phyloP scores from a whole-genome alignment of 2,888 invertebrate genomes.

The Sabellastarte sp. region DNA sequence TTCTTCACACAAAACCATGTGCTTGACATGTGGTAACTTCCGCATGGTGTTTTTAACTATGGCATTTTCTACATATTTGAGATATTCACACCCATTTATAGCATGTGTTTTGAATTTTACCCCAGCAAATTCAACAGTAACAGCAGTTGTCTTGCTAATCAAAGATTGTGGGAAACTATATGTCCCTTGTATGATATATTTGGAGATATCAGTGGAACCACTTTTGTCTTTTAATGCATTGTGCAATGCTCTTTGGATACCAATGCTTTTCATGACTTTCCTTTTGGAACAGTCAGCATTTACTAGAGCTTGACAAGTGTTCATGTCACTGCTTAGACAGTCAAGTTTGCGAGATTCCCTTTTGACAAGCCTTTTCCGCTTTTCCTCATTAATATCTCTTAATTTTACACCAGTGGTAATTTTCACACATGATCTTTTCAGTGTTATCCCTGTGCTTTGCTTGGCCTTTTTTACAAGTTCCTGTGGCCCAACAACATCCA shows the following conservation, averaged over 20 bases:
- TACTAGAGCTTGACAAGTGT: no score
- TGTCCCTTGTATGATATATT: no score
- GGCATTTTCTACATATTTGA: no score
- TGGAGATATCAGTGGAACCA: no score
- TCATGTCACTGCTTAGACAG: no score
- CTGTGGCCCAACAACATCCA: no score
- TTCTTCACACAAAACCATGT: no score
- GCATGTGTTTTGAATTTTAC: background rate
- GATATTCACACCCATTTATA: no score
- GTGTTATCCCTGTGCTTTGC: background rate
- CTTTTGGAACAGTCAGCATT: background rate
- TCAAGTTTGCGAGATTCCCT: background rate
- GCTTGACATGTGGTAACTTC: no score
- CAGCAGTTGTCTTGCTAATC: background rate
- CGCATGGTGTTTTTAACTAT: no score
- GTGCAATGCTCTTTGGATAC: background rate
- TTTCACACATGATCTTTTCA: background rate
- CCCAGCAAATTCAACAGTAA: background rate
- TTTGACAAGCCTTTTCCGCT: no score
- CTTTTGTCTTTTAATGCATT: no score
- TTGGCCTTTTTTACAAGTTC: background rate
- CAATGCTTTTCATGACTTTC: background rate
- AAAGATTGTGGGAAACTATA: background rate
- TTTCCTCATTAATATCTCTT: background rate
- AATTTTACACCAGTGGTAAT: background rate